Evolutionary conservation across 2,797 vertebrate species (phyloP).

Genomic region (Coregonus sp.): DNA sequence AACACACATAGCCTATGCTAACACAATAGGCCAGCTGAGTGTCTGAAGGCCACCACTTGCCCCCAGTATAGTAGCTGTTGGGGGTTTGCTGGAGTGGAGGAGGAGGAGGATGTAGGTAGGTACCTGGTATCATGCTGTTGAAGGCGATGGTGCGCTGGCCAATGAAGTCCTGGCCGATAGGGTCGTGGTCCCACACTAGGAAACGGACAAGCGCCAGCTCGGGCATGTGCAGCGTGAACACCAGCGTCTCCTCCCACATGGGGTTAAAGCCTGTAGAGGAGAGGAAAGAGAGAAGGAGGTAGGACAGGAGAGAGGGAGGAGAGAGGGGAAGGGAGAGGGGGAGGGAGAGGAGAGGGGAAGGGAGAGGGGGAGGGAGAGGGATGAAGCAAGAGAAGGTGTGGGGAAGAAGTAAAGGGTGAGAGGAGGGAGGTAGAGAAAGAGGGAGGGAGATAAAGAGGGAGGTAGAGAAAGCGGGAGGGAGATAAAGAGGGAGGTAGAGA

Average conservation of each 20-base stretch:
- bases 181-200: conserved; percentile 98
- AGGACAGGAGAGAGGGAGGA: neutral
- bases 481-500: no score
- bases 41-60: neutral
- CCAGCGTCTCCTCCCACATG: conserved; percentile 97
- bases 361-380: conserved; percentile 3
- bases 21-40: neutral
- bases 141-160: conserved; percentile 95
- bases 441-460: neutral
- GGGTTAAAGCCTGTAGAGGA: conserved; percentile 89
- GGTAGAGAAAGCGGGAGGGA: conserved; percentile 5
- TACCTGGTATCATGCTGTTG: conserved; percentile 96
- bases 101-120: no score
- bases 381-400: neutral
- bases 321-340: neutral
- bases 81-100: neutral
- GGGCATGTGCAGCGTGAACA: conserved; percentile 93
- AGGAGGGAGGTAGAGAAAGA: conserved; percentile 11
- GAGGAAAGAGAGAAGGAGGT: neutral
- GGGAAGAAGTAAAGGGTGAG: neutral
- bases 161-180: conserved; percentile 96
- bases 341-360: neutral
- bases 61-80: neutral
- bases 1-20: neutral
- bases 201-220: conserved; percentile 91